Base-by-base conservation (phyloP, 2,888 invertebrate species). In the Axea sp. region DNA sequence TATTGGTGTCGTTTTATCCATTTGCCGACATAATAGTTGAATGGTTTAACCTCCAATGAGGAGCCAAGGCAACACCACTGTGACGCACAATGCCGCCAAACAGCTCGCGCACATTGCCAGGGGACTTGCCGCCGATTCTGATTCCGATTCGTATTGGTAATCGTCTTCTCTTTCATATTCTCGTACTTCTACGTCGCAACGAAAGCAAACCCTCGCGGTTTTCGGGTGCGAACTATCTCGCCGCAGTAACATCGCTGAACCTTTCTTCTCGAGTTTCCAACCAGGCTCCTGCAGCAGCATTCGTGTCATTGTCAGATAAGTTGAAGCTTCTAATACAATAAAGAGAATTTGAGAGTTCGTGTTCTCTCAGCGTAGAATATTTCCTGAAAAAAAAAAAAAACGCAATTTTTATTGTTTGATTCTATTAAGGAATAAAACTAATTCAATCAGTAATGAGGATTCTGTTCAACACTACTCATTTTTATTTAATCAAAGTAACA, bases 121-220 rank as follows among this genome's bases (percentile, higher is more conserved):
- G 4, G 88, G 83, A 64, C 87, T 88, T 31, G 84, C 77, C 1
- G 84, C 80, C 6, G 82, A 78, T 41, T 78, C 84, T 15, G 79
- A 65, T 60, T 89, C 88, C 17, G 83, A 80, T 45, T 88, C 88
- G 49, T 86, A 84, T 53, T 84, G 76, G 81, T 89, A 89, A 77
- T 89, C 88, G 39, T 89, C 89, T 55, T 88, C 86, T 41, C 89
- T 84, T 76, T 88, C 88, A 84, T 89, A 90, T 78, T 90, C 90
- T 31, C 88, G 86, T 5, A 90, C 88, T 76, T 90, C 89, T 3
- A 90, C 90, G 80, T 90, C 90, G 81, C 89, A 89, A 8, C 89
- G 89, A 80, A 90, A 90, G 77, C 89, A 90, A 28, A 90, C 90
- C 17, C 90, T 78, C 7, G 82, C 81, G 31, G 78, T 79, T 76